These are phyloP conservation scores for Apteryx owenii DNA, from an alignment of 2,113 vertebrate genomes.

Conservation along the genomic window DNA sequence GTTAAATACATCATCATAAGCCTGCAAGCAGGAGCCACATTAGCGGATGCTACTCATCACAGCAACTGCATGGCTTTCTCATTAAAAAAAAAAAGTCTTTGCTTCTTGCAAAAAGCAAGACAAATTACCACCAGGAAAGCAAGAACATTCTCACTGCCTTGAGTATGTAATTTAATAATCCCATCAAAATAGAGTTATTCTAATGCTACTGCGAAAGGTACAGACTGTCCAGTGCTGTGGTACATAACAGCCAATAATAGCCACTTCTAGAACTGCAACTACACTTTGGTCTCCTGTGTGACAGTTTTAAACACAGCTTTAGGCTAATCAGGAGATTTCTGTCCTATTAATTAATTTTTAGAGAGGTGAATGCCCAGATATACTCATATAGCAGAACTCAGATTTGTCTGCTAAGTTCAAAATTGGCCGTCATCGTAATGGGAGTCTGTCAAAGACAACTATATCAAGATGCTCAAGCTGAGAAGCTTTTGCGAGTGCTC, in stretches of 20 bases:
- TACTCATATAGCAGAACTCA: neutral
- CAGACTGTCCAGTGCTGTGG: neutral
- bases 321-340: neutral
- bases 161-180: neutral
- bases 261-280: neutral
- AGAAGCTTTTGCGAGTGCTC: too few relatives aligned
- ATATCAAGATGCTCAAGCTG: too few relatives aligned
- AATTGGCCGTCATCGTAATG: neutral
- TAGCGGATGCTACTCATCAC: accelerated
- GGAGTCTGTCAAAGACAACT: neutral
- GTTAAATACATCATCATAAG: conserved; percentile 1
- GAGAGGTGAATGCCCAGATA: neutral
- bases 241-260: neutral
- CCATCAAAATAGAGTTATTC: neutral
- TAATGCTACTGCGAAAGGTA: neutral
- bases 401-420: neutral
- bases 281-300: neutral
- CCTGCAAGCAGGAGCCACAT: neutral
- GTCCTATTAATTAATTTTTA: neutral
- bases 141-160: neutral
- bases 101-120: neutral
- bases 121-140: too few relatives aligned
- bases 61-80: neutral
- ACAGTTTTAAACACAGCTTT: neutral
- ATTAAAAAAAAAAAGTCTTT: neutral